Evolutionary conservation across 2,797 vertebrate genomes (phyloP).

Genomic region (Smutsia temminckii): DNA sequence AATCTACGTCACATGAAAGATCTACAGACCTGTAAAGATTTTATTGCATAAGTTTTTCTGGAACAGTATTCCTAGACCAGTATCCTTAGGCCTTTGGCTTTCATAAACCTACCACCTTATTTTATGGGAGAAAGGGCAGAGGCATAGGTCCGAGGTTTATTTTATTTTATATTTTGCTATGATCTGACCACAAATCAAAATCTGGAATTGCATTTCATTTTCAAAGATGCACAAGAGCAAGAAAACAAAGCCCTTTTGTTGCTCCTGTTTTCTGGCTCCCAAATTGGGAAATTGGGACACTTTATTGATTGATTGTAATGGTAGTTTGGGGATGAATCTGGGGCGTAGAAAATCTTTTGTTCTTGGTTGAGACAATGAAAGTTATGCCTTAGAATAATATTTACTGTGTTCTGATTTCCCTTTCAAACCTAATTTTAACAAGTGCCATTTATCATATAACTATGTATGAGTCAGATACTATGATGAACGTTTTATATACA

Average conservation of each 20-base stretch:
- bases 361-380: not conserved
- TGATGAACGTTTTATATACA: not conserved
- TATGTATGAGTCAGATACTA: not conserved
- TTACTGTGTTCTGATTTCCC: not conserved
- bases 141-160: not conserved
- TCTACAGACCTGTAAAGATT: not conserved
- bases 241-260: not conserved
- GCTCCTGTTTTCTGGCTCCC: constrained; percentile 30
- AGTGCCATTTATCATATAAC: not conserved
- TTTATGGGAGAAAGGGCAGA: not conserved
- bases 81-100: not conserved
- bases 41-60: not conserved
- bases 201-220: not conserved
- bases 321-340: not conserved
- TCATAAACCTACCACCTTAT: not conserved
- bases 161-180: constrained; percentile 12
- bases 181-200: not conserved
- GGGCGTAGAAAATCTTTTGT: not conserved
- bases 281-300: not conserved
- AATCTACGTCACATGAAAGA: not conserved
- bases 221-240: not conserved
- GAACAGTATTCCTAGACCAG: not conserved
- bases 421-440: not conserved
- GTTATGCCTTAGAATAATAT: not conserved
- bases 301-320: not conserved